Evolutionary conservation across 2,888 invertebrate species (phyloP).

Genomic region (Anoplius nigerrimus): DNA sequence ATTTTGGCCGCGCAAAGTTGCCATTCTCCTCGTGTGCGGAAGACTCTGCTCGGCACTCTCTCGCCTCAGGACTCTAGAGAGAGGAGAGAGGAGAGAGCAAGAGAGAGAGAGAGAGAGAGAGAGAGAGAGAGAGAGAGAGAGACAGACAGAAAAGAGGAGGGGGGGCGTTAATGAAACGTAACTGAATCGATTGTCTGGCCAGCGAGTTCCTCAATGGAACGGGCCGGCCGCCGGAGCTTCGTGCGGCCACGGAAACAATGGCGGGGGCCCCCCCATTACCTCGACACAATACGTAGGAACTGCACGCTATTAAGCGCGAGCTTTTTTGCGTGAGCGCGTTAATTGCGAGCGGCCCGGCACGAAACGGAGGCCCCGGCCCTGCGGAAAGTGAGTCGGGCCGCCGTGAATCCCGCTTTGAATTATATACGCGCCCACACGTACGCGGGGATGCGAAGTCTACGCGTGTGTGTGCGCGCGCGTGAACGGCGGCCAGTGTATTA

Average conservation of each 20-base stretch:
- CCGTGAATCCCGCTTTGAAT: too few species aligned
- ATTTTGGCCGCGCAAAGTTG: too few species aligned
- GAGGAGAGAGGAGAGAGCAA: too few species aligned
- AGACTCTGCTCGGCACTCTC: too few species aligned
- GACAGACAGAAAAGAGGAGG: background rate
- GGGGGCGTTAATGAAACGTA: slow-evolving; percentile 5
- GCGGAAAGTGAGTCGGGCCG: too few species aligned
- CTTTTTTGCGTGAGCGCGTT: slow-evolving; percentile 29
- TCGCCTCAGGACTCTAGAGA: too few species aligned
- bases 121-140: too few species aligned
- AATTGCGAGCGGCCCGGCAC: slow-evolving; percentile 27
- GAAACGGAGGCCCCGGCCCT: background rate
- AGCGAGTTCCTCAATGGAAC: slow-evolving; percentile 8
- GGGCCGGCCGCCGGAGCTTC: background rate
- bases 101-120: background rate
- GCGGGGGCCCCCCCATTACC: slow-evolving; percentile 30
- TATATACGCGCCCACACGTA: too few species aligned
- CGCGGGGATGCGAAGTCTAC: too few species aligned
- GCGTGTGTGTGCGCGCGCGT: too few species aligned
- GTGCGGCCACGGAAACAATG: slow-evolving; percentile 23
- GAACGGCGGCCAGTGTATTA: too few species aligned
- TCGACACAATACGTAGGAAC: slow-evolving; percentile 40
- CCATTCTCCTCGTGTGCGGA: too few species aligned
- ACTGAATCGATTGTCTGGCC: slow-evolving; percentile 25
- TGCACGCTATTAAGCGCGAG: slow-evolving; percentile 33